Evolutionary conservation across 2,113 vertebrate species (phyloP).

Genomic region (Pterocles orientalis): DNA sequence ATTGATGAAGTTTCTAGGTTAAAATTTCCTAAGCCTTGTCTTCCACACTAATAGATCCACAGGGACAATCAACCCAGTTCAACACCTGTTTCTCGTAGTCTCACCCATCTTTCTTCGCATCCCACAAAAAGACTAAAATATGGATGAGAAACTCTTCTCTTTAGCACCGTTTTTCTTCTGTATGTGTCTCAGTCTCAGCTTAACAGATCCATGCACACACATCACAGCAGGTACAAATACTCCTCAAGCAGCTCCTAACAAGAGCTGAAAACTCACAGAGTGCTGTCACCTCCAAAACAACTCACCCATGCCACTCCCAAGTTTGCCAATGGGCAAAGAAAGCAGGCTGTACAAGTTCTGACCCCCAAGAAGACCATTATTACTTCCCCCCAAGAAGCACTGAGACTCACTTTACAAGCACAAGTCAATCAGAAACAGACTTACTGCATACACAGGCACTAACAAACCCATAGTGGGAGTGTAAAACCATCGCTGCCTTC

Average conservation of each 20-base stretch:
- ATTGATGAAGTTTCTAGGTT: background rate
- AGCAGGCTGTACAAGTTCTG: background rate
- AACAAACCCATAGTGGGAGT: background rate
- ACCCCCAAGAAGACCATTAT: background rate
- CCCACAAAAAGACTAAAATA: background rate
- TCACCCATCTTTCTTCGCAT: background rate
- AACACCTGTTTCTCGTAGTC: background rate
- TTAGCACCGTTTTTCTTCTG: background rate
- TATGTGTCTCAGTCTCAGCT: rapidly evolving
- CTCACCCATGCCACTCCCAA: background rate
- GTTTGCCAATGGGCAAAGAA: background rate
- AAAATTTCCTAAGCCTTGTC: background rate
- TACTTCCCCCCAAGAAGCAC: background rate
- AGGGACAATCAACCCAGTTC: background rate
- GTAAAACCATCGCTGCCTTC: background rate
- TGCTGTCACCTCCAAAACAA: background rate
- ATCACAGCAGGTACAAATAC: background rate
- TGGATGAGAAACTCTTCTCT: background rate
- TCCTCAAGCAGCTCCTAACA: background rate
- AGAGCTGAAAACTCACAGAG: background rate
- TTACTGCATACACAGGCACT: background rate
- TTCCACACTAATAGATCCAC: background rate
- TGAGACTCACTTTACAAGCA: background rate
- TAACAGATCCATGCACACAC: background rate
- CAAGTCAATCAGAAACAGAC: background rate